Evolutionary conservation across 2,113 vertebrate species (phyloP).

Genomic region (Hydrochoerus hydrochaeris): DNA sequence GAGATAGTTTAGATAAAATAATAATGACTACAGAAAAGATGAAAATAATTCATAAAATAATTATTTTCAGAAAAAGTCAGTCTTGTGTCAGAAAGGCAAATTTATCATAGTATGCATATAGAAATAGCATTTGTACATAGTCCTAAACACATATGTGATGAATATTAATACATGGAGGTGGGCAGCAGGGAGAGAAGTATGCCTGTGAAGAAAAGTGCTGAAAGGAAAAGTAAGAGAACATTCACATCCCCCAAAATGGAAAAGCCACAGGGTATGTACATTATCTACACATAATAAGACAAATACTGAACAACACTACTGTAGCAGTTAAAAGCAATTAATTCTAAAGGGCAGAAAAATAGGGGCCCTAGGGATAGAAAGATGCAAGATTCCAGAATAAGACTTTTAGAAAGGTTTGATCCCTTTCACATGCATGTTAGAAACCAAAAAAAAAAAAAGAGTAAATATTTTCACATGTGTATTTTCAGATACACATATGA

Average conservation of each 20-base stretch:
- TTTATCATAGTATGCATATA: background rate
- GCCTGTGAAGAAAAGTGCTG: background rate
- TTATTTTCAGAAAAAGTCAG: background rate
- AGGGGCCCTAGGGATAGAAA: background rate
- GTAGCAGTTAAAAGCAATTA: background rate
- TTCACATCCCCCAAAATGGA: background rate
- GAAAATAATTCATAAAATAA: background rate
- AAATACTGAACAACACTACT: background rate
- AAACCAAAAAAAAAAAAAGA: background rate
- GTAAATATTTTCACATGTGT: background rate
- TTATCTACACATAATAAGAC: background rate
- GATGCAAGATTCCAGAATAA: background rate
- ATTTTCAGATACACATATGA: background rate
- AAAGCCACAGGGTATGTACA: background rate
- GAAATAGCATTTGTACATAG: background rate
- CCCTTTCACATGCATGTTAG: background rate
- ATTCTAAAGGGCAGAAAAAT: background rate
- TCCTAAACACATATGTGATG: background rate
- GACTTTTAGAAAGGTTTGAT: background rate
- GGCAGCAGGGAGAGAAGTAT: background rate
- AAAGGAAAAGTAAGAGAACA: background rate
- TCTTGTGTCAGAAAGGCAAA: background rate
- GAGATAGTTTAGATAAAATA: background rate
- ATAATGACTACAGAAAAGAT: background rate
- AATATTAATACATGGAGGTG: background rate